Conservation (phyloP, 2,113 vertebrate species). For the Marcusenius ussheri region DNA sequence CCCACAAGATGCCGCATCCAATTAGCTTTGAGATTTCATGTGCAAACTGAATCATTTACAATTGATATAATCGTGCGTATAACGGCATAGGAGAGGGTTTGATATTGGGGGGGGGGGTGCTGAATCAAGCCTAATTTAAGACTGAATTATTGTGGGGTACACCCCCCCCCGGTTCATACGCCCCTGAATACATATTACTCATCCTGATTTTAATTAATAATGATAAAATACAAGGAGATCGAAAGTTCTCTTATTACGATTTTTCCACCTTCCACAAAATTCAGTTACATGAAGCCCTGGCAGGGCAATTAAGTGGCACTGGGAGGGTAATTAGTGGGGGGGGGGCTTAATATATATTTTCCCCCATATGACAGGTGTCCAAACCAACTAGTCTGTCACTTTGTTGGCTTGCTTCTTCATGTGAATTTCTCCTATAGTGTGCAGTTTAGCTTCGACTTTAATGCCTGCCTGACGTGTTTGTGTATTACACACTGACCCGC, state of each 20-base stretch:
- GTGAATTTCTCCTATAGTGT: neutral
- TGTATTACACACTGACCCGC: neutral
- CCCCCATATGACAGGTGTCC: neutral
- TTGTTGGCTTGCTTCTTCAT: neutral
- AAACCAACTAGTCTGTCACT: neutral
- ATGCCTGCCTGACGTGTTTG: neutral
- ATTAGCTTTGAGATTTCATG: neutral
- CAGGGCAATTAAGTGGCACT: neutral
- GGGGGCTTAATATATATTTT: neutral
- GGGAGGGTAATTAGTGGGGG: neutral
- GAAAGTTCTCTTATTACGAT: neutral
- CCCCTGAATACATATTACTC: neutral
- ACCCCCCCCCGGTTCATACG: no score
- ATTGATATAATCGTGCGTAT: neutral
- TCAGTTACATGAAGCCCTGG: neutral
- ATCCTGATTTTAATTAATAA: neutral
- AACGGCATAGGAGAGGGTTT: neutral
- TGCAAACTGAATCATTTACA: neutral
- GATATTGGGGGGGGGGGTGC: neutral
- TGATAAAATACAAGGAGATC: neutral
- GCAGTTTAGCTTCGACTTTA: neutral
- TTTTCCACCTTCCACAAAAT: neutral
- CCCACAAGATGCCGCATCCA: slow-evolving; percentile 2
- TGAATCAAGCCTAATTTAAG: neutral
- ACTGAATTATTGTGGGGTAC: neutral